Evolutionary conservation across 2,113 vertebrate genomes (phyloP).

Genomic region (Hippocampus comes): DNA sequence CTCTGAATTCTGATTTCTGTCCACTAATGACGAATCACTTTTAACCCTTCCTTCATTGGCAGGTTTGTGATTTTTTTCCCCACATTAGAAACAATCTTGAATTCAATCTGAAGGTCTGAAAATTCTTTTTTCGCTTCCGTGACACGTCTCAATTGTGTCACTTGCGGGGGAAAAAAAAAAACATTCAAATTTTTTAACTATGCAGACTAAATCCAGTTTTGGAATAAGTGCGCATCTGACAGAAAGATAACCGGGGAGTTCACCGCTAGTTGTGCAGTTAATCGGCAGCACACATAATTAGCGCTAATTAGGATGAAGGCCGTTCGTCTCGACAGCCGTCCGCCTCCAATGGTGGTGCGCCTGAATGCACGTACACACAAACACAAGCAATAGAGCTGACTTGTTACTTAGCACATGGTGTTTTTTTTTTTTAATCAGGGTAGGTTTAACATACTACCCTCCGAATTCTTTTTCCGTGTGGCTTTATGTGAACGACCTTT

Average conservation of each 20-base stretch:
- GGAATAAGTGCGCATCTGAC: constrained; percentile 3
- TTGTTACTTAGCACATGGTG: not conserved
- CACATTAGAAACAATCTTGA: not conserved
- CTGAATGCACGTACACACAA: constrained; percentile 22
- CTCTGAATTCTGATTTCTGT: too few species aligned
- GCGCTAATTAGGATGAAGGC: constrained; percentile 68
- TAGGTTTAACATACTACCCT: too few species aligned
- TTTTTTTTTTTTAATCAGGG: too few species aligned
- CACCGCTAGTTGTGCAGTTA: constrained; percentile 53
- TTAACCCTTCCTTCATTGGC: too few species aligned
- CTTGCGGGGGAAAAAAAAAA: too few species aligned
- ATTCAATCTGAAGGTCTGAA: too few species aligned
- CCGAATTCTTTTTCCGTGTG: not conserved
- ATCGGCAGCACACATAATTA: constrained; percentile 64
- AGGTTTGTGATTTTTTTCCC: too few species aligned
- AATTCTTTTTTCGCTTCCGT: too few species aligned
- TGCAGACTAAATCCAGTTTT: not conserved
- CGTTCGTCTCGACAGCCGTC: constrained; percentile 62
- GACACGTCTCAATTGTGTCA: too few species aligned
- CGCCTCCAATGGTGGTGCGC: constrained; percentile 40
- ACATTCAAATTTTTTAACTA: too few species aligned
- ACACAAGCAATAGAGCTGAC: constrained; percentile 16
- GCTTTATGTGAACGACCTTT: not conserved
- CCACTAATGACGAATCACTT: too few species aligned
- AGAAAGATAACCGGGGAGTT: constrained; percentile 32